Base-by-base conservation (phyloP, 2,113 vertebrate species). In the Hyaena hyaena region DNA sequence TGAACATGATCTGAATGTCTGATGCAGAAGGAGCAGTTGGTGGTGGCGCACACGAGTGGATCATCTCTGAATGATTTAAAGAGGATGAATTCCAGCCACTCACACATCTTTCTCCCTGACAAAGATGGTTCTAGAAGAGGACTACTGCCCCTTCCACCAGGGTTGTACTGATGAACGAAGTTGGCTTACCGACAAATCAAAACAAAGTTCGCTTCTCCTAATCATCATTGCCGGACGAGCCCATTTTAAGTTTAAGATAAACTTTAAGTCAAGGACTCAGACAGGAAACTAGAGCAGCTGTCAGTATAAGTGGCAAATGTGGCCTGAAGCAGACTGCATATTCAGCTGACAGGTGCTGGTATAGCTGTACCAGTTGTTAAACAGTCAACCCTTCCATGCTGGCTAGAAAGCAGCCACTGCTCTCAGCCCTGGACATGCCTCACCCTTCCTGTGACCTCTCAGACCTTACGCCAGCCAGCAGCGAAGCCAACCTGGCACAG, bases 1-100 rank as follows among this genome's bases (percentile, higher is more conserved):
- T 0, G n/a, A 88, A 88, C 85, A 61, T 82, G 95, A 69, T 58
- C 63, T 73, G 94, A 97, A 97, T 96, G 58, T 84, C 9, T 69
- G 74, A 95, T 53, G 39, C 58, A 61, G 55, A 90, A 53, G 69
- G 50, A 96, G 85, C 80, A 16, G 84, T 58, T 77, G 81, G 50
- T 33, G 71, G 61, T 35, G 50, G 50, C 2, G 31, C 50, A 45
- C 50, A 5, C 0, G 0, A 50, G 65, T 39, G 68, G 35, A 53
- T 45, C 16, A 50, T 73, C 93, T 58, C n/a, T 0, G 33, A 90
- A 77, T 10, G 39, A 10, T 50, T 66, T 26, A 45, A 96, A 66
- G 66, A 48, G 33, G 50, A 55, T 43, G 90, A 31, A 89, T 85
- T 90, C 33, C 55, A 63, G 43, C 50, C 4, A 48, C 24, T 21